Conservation (phyloP, 2,888 invertebrate genomes). For the Anodontia alba region DNA sequence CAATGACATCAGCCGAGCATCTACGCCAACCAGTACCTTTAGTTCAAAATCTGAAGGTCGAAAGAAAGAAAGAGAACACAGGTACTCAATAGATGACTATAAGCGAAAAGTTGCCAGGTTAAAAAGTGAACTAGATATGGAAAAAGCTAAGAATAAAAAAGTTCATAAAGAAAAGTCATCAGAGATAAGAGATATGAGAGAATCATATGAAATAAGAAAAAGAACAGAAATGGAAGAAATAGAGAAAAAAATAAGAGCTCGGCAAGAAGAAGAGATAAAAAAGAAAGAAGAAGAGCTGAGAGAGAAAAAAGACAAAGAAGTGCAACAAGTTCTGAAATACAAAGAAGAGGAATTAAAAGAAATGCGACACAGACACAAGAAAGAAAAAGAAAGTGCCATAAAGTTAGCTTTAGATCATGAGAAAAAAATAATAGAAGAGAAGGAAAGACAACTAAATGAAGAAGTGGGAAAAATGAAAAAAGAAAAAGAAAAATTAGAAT, state of each 20-base stretch:
- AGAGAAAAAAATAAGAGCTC: conserved; percentile 67
- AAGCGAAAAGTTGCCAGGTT: conserved; percentile 70
- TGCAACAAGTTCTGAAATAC: conserved; percentile 78
- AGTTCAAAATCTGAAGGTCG: conserved; percentile 76
- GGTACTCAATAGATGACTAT: conserved; percentile 65
- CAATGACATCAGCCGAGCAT: conserved; percentile 78
- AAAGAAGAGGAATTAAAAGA: conserved; percentile 78
- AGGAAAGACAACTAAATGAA: conserved; percentile 64
- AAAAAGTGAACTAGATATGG: conserved; percentile 77
- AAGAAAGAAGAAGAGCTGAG: conserved; percentile 71
- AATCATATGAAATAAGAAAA: conserved; percentile 73
- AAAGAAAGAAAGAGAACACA: conserved; percentile 61
- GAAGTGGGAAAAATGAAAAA: conserved; percentile 68
- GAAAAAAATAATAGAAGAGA: conserved; percentile 65
- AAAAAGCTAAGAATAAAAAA: conserved; percentile 74
- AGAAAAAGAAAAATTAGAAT: conserved; percentile 62
- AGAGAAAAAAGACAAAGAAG: conserved; percentile 78
- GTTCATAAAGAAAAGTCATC: conserved; percentile 76
- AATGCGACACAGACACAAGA: conserved; percentile 60
- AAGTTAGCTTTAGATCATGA: conserved; percentile 71
- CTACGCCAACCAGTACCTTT: conserved; percentile 75
- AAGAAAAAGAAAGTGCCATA: conserved; percentile 75
- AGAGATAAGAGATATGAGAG: conserved; percentile 74
- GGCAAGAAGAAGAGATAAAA: conserved; percentile 72
- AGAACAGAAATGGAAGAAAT: conserved; percentile 66